phyloP scores from a whole-genome alignment of 2,888 invertebrate species.

The Syrphus vitripennis region DNA sequence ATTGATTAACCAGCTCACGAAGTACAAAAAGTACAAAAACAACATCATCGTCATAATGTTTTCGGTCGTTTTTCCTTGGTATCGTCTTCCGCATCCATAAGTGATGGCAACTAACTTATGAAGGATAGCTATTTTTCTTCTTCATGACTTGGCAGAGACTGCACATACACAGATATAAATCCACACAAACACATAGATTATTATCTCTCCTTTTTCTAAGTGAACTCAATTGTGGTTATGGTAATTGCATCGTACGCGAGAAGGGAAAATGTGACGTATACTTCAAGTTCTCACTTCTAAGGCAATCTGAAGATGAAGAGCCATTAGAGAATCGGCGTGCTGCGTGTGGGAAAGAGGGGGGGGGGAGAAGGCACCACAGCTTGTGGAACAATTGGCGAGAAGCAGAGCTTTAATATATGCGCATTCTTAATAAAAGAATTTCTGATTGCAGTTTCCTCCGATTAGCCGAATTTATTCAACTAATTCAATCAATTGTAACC shows the following conservation, averaged over 20 bases:
- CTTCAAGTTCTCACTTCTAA: neutral
- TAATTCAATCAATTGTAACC: slow-evolving; percentile 41
- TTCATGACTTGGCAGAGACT: neutral
- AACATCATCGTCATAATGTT: neutral
- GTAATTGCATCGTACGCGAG: slow-evolving; percentile 30
- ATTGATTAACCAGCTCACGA: neutral
- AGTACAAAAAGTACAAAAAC: neutral
- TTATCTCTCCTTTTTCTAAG: neutral
- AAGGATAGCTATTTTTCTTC: neutral
- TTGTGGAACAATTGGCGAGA: slow-evolving; percentile 55
- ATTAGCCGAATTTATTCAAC: slow-evolving; percentile 28
- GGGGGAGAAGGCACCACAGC: slow-evolving; percentile 24
- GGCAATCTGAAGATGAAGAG: slow-evolving; percentile 5
- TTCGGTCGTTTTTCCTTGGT: neutral
- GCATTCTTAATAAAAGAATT: slow-evolving; percentile 45
- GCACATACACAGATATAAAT: neutral
- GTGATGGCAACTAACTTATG: neutral
- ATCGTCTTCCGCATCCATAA: neutral
- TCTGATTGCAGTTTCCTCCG: neutral
- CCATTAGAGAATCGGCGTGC: slow-evolving; percentile 31
- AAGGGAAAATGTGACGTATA: neutral
- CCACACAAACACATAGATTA: neutral
- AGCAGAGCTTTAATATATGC: slow-evolving; percentile 50
- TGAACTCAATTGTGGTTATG: slow-evolving; percentile 50
- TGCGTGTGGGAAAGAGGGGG: no score